These are phyloP conservation scores for Cyclophora punctaria DNA, from an alignment of 2,888 invertebrate genomes.

Conservation along the genomic window DNA sequence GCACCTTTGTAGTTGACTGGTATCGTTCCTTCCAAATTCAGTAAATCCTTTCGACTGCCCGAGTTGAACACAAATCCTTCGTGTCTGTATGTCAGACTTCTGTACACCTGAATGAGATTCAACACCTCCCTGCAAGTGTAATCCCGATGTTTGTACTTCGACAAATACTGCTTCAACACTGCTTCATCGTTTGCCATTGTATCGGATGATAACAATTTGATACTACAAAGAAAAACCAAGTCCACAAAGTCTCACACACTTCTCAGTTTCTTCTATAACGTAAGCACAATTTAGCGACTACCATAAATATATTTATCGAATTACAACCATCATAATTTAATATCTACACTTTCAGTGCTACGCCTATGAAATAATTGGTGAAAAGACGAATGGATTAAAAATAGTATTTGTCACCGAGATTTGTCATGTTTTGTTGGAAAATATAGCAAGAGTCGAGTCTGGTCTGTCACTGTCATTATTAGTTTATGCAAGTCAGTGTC, in stretches of 20 bases:
- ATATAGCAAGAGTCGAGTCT: no score
- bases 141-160: conserved; percentile 65
- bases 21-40: conserved; percentile 92
- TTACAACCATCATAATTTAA: no score
- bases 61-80: conserved; percentile 87
- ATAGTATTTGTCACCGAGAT: no score
- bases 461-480: no score
- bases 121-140: conserved; percentile 62
- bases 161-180: conserved; percentile 54
- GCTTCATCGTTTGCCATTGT: conserved; percentile 63
- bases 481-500: no score
- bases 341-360: no score
- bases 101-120: conserved; percentile 59
- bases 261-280: neutral
- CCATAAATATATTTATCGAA: no score
- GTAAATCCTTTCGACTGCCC: conserved; percentile 85
- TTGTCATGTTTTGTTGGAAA: no score
- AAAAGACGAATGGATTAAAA: no score
- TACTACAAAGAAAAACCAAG: neutral
- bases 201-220: conserved; percentile 2
- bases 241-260: neutral
- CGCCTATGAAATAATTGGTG: no score
- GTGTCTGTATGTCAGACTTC: conserved; percentile 59
- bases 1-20: conserved; percentile 93
- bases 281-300: no score